phyloP scores from a whole-genome alignment of 2,113 vertebrate genomes.

The Leptobrachium ailaonicum region DNA sequence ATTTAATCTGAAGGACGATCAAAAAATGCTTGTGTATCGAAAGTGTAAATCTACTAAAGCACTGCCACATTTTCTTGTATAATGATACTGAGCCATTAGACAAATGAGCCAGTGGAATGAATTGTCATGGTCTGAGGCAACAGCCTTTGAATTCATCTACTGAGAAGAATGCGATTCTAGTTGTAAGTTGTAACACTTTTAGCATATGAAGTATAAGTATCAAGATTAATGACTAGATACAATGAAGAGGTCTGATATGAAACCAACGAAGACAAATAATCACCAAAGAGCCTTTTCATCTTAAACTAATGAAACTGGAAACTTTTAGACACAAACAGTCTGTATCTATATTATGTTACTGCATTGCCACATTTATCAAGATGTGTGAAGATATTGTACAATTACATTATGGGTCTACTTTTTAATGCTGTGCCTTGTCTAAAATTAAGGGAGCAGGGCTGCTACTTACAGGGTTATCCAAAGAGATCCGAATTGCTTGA shows the following conservation, averaged over 20 bases:
- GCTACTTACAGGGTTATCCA: no score
- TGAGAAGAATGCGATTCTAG: slow-evolving; percentile 64
- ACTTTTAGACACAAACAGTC: no score
- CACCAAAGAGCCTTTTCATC: no score
- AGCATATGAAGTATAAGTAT: slow-evolving; percentile 47
- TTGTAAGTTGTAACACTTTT: slow-evolving; percentile 55
- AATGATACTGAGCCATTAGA: slow-evolving; percentile 55
- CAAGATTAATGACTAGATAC: slow-evolving; percentile 37
- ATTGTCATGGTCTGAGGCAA: slow-evolving; percentile 68
- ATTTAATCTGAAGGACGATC: background rate
- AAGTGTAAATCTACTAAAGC: slow-evolving; percentile 12
- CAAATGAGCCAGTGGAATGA: slow-evolving; percentile 62
- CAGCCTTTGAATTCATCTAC: slow-evolving; percentile 57
- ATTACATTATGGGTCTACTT: no score
- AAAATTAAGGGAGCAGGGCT: no score
- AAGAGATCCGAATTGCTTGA: no score
- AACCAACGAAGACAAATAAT: slow-evolving; percentile 2
- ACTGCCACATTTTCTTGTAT: slow-evolving; percentile 12
- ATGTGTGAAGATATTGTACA: no score
- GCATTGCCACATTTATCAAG: no score
- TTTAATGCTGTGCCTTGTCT: no score
- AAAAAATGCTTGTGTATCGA: background rate
- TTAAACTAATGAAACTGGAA: no score
- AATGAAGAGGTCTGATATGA: slow-evolving; percentile 14
- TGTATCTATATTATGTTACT: no score